Evolutionary conservation across 2,797 vertebrate genomes (phyloP).

Genomic region (Spinibarbus caldwelli): DNA sequence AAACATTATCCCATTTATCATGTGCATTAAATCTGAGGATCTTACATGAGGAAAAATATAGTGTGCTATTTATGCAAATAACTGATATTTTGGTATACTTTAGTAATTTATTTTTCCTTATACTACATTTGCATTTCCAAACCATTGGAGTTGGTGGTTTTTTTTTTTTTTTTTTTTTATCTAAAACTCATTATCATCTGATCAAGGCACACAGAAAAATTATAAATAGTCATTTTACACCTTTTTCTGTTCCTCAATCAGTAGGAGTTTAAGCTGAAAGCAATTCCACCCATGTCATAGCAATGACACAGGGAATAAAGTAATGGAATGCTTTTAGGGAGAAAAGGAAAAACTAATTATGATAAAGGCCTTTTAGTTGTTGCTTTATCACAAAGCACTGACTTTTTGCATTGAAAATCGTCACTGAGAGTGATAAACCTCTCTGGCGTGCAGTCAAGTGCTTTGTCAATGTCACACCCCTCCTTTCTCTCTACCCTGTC

Average conservation of each 20-base stretch:
- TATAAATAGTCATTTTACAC: conserved; percentile 37
- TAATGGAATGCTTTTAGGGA: conserved; percentile 82
- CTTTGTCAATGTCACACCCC: conserved; percentile 81
- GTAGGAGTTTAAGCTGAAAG: conserved; percentile 66
- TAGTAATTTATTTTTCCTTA: background rate
- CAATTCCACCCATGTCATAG: conserved; percentile 75
- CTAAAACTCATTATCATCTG: background rate
- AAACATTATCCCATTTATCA: too few relatives aligned
- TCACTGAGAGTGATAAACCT: conserved; percentile 82
- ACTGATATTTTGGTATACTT: background rate
- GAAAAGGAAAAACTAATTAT: conserved; percentile 86
- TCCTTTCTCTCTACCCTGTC: conserved; percentile 46
- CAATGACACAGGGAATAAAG: conserved; percentile 76
- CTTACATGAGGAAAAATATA: background rate
- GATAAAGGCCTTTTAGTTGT: conserved; percentile 85
- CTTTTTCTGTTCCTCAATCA: conserved; percentile 35
- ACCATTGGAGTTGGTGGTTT: background rate
- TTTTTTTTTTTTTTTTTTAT: too few relatives aligned
- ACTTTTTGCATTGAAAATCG: conserved; percentile 79
- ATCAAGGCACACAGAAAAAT: background rate
- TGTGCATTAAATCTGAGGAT: too few relatives aligned
- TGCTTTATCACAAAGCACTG: conserved; percentile 80
- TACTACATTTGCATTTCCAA: background rate
- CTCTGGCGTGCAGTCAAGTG: conserved; percentile 70
- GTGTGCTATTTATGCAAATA: background rate